Evolutionary conservation across 2,797 vertebrate genomes (phyloP).

Genomic region (Glossophaga mutica): DNA sequence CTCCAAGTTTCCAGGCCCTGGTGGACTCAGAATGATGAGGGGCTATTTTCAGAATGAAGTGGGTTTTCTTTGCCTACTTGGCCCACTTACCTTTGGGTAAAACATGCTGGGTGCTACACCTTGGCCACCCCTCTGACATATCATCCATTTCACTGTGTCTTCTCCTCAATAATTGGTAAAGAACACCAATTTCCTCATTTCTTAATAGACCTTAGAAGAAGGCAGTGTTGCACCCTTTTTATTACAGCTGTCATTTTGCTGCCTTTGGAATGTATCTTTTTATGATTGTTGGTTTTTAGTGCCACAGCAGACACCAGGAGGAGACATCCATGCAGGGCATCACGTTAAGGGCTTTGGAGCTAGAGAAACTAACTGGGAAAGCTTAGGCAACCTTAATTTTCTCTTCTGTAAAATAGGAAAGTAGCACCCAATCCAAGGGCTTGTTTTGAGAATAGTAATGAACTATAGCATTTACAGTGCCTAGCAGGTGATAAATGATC

Average conservation of each 20-base stretch:
- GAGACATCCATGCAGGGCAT: not conserved
- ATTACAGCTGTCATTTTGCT: not conserved
- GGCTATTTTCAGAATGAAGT: not conserved
- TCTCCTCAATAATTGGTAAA: not conserved
- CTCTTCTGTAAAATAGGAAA: not conserved
- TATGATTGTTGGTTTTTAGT: not conserved
- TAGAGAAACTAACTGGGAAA: not conserved
- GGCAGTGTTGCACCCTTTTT: not conserved
- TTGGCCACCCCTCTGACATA: not conserved
- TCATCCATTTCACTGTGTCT: not conserved
- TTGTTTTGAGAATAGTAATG: not conserved
- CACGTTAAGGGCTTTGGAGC: not conserved
- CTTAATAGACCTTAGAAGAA: not conserved
- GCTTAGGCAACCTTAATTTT: not conserved
- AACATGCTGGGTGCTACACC: accelerated
- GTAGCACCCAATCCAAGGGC: not conserved
- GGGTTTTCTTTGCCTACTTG: not conserved
- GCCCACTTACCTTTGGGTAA: not conserved
- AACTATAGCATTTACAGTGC: not conserved
- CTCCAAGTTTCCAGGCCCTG: not conserved
- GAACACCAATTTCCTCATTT: not conserved
- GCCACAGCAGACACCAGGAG: not conserved
- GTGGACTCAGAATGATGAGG: not conserved
- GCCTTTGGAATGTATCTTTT: not conserved
- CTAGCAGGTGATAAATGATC: not conserved